Evolutionary conservation across 2,888 invertebrate genomes (phyloP).

Genomic region (Eledone cirrhosa): DNA sequence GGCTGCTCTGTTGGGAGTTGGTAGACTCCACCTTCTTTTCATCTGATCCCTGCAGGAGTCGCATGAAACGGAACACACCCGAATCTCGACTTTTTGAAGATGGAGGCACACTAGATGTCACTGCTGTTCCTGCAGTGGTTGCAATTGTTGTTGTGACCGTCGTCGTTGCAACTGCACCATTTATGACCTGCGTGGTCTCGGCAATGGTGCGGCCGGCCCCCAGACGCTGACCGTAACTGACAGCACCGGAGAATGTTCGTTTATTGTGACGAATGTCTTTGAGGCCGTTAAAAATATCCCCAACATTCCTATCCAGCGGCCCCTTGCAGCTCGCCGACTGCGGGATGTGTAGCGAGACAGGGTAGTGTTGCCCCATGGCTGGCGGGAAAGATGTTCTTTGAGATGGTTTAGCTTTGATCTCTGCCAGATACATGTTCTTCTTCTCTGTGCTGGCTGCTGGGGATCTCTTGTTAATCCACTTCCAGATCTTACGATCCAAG

Average conservation of each 20-base stretch:
- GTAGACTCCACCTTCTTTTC: conserved; percentile 31
- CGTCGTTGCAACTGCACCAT: conserved; percentile 11
- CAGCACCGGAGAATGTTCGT: conserved; percentile 3
- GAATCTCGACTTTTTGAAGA: conserved; percentile 28
- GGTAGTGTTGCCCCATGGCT: conserved; percentile 16
- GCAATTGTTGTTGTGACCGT: background rate
- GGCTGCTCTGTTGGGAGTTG: conserved; percentile 66
- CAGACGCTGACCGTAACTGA: conserved; percentile 10
- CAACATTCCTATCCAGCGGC: conserved; percentile 36
- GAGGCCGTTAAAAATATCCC: conserved; percentile 35
- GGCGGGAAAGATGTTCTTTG: conserved; percentile 21
- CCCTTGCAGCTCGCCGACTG: conserved; percentile 39
- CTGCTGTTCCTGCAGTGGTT: background rate
- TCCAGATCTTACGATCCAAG: conserved; percentile 29
- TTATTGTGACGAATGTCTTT: conserved; percentile 11
- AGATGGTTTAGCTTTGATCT: conserved; percentile 31
- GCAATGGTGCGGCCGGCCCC: conserved; percentile 41
- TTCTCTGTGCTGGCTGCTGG: conserved; percentile 23
- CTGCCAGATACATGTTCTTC: conserved; percentile 10
- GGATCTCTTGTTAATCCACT: conserved; percentile 29
- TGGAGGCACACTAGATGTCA: background rate
- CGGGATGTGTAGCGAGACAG: conserved; percentile 31
- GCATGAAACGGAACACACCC: conserved; percentile 31
- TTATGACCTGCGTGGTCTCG: conserved; percentile 35
- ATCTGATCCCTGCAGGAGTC: conserved; percentile 29